These are phyloP conservation scores for Arothron firmamentum DNA, from an alignment of 2,113 vertebrate genomes.

Conservation along the genomic window DNA sequence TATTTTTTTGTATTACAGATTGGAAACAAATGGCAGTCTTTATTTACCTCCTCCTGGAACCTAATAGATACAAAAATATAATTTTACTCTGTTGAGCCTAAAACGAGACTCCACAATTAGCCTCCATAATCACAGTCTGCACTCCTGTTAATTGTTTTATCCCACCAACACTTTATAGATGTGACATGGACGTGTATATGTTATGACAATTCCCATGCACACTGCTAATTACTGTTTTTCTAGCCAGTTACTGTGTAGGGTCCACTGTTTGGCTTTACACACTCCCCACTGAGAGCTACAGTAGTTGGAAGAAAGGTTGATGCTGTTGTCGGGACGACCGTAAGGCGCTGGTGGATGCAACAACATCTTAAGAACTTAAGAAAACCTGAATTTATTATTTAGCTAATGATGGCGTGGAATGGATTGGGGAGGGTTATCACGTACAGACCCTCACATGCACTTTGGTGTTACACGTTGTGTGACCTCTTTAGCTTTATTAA, in stretches of 20 bases:
- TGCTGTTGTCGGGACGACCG: background rate
- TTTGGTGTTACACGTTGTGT: no score
- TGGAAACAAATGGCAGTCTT: constrained; percentile 48
- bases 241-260: constrained; percentile 13
- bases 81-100: constrained; percentile 40
- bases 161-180: constrained; percentile 15
- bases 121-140: constrained; percentile 7
- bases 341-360: constrained; percentile 17
- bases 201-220: constrained; percentile 25
- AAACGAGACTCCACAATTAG: constrained; percentile 46
- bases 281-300: constrained; percentile 28
- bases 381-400: constrained; percentile 15
- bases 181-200: constrained; percentile 21
- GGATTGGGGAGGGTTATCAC: background rate
- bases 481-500: no score
- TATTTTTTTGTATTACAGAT: background rate
- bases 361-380: constrained; percentile 14
- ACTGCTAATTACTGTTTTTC: constrained; percentile 31
- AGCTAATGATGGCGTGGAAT: background rate
- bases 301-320: constrained; percentile 34
- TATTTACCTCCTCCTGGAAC: constrained; percentile 33
- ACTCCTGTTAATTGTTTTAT: constrained; percentile 49
- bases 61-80: constrained; percentile 52
- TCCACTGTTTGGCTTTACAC: constrained; percentile 36
- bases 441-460: no score